phyloP scores from a whole-genome alignment of 2,113 vertebrate genomes.

The Micronisus gabar region DNA sequence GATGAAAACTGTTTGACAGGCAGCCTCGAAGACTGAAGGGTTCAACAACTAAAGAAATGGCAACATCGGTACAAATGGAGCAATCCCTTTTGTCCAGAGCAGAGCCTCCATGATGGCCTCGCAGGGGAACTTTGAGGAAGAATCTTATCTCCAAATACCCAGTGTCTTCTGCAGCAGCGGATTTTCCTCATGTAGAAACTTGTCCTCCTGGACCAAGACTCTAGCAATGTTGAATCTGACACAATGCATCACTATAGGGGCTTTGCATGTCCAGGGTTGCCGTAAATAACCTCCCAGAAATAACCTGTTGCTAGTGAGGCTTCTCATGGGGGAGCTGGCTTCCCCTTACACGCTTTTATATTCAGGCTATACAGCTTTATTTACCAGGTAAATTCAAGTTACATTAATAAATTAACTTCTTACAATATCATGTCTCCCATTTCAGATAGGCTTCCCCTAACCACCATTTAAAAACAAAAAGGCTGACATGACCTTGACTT shows the following conservation, averaged over 20 bases:
- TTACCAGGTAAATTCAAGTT: not conserved
- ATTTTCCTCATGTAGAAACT: not conserved
- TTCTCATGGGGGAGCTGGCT: not conserved
- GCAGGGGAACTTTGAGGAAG: not conserved
- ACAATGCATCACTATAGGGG: not conserved
- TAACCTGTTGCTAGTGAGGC: not conserved
- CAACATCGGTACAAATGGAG: not conserved
- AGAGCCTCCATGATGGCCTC: constrained; percentile 68
- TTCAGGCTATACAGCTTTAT: not conserved
- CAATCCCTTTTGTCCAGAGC: not conserved
- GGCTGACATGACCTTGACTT: not conserved
- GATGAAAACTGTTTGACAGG: constrained; percentile 8
- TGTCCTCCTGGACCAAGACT: not conserved
- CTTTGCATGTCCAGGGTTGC: not conserved
- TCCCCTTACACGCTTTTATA: not conserved
- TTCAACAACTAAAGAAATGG: not conserved
- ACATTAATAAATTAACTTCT: not conserved
- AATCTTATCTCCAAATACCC: not conserved
- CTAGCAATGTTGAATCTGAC: not conserved
- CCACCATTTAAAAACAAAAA: not conserved
- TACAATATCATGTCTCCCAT: not conserved
- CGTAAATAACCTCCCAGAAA: not conserved
- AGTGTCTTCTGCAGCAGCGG: not conserved
- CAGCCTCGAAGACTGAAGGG: not conserved
- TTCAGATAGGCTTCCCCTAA: not conserved